Percentiles rank a stretch among this genome's conserved stretches.
These are phyloP conservation scores for Knipowitschia caucasica DNA, from an alignment of 2,797 vertebrate species.

Conservation along the genomic window DNA sequence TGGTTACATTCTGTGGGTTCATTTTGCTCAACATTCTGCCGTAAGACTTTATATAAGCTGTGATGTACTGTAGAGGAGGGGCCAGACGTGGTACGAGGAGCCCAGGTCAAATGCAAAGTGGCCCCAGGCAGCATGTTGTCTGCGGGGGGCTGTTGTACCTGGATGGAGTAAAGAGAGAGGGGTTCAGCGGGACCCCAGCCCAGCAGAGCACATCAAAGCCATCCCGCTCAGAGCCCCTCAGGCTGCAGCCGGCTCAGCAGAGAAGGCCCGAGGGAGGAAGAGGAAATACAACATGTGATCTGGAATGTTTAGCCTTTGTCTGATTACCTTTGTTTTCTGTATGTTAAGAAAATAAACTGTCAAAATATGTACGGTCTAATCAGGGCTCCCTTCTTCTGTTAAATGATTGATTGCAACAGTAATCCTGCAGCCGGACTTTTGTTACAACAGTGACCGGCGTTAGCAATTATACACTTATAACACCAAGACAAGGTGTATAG, in stretches of 20 bases:
- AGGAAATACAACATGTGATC: slow-evolving; percentile 71
- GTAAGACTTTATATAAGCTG: too few relatives aligned
- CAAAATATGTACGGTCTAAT: too few relatives aligned
- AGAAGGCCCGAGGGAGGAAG: slow-evolving; percentile 31
- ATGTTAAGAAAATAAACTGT: too few relatives aligned
- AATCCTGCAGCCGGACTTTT: too few relatives aligned
- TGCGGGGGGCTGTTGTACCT: slow-evolving; percentile 78
- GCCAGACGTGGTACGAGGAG: slow-evolving; percentile 63
- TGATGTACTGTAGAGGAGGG: slow-evolving; percentile 9
- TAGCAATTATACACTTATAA: too few relatives aligned
- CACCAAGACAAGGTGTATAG: too few relatives aligned
- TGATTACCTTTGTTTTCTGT: not conserved
- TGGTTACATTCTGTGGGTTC: not conserved
- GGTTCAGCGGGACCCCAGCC: slow-evolving; percentile 55
- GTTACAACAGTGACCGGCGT: too few relatives aligned
- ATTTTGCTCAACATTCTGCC: not conserved
- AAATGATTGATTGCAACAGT: too few relatives aligned
- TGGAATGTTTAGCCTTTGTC: slow-evolving; percentile 60
- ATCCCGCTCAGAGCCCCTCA: slow-evolving; percentile 68
- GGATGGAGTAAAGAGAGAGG: slow-evolving; percentile 80
- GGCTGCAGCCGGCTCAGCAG: slow-evolving; percentile 28
- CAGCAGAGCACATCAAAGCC: slow-evolving; percentile 83
- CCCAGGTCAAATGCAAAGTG: slow-evolving; percentile 48
- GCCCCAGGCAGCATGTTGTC: slow-evolving; percentile 41
- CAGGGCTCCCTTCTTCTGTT: too few relatives aligned